Base-by-base conservation (phyloP, 2,888 invertebrate species). In the Zele albiditarsus region DNA sequence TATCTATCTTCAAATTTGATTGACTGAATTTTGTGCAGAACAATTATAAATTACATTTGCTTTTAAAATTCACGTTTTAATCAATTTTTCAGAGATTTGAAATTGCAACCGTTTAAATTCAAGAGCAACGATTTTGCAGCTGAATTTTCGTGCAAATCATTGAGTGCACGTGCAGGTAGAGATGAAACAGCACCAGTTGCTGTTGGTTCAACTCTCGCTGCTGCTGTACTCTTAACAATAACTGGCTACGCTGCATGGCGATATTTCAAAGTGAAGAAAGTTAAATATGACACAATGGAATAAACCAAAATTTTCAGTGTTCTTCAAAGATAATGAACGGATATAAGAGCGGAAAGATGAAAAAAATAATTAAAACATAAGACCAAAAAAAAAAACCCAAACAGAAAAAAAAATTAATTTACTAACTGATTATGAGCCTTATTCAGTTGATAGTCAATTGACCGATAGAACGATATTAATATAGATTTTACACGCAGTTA, bases 211-310 rank as follows among this genome's bases (percentile, higher is more conserved):
- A 95, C 96, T 0, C 89, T 97, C 38, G 96, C 97, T 0, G 92
- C 96, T 33, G 95, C 95, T 1, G 95, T 96, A 0, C 91, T 97
- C 0, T 91, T 94, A 20, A 97, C 95, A 0, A 92, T 97, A 27
- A 92, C 95, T 2, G 96, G 95, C 0, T 97, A 97, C 85, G 96
- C 96, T 0, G 93, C 95, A 73, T 96, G 93, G 91, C 94, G 96
- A 83, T 96, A 97, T 86, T 92, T 96, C 87, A 96, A 96, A 89
- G 93, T 96, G 66, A 96, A 96, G 90, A 96, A 96, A 89, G 95
- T 97, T 1, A 96, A 97, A 85, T 97, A 97, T 86, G 96, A 96
- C 86, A 96, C 95, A 14, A 97, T 97, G 96, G 95, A 96, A 90
- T 96, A 93, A 90, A 80, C n/a, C 58, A 12, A 23, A 46, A 33